phyloP scores from a whole-genome alignment of 1,140 invertebrate species.

The honey bee (Apis mellifera) region DNA sequence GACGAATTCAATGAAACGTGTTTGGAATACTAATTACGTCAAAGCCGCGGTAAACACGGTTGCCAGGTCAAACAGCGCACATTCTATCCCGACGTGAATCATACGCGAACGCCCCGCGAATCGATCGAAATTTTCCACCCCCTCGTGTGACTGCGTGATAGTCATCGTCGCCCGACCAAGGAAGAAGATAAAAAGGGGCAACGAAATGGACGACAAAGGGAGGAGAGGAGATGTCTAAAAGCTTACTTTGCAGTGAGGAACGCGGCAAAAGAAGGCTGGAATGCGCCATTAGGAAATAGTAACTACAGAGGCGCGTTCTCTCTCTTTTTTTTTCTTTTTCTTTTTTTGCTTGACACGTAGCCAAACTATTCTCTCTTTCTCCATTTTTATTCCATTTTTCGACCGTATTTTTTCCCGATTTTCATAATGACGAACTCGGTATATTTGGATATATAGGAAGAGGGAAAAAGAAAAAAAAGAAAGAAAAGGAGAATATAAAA shows the following conservation, averaged over 20 bases:
- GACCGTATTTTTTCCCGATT: background rate
- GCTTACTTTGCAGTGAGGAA: background rate
- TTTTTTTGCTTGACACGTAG: constrained; percentile 15
- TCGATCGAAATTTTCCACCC: constrained; percentile 31
- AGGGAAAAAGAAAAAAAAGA: background rate
- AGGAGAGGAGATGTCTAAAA: background rate
- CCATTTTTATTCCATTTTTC: constrained; percentile 11
- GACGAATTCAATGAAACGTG: constrained; percentile 13
- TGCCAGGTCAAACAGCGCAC: constrained; percentile 30
- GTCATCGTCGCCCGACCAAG: background rate
- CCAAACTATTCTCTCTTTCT: constrained; percentile 14
- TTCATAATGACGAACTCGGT: background rate
- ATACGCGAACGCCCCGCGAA: constrained; percentile 12
- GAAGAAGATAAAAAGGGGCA: no score
- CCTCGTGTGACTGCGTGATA: background rate
- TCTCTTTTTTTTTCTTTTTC: background rate
- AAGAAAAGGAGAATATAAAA: background rate
- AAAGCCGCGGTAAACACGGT: constrained; percentile 20
- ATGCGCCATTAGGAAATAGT: constrained; percentile 21
- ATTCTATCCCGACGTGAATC: constrained; percentile 8
- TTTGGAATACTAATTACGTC: constrained; percentile 30
- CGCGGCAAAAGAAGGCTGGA: background rate
- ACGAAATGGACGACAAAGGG: background rate
- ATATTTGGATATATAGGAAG: background rate
- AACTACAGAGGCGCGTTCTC: background rate